Percentiles rank a stretch among this genome's conserved stretches.
phyloP scores from a whole-genome alignment of 2,113 vertebrate species.

The Varanus salvator region DNA sequence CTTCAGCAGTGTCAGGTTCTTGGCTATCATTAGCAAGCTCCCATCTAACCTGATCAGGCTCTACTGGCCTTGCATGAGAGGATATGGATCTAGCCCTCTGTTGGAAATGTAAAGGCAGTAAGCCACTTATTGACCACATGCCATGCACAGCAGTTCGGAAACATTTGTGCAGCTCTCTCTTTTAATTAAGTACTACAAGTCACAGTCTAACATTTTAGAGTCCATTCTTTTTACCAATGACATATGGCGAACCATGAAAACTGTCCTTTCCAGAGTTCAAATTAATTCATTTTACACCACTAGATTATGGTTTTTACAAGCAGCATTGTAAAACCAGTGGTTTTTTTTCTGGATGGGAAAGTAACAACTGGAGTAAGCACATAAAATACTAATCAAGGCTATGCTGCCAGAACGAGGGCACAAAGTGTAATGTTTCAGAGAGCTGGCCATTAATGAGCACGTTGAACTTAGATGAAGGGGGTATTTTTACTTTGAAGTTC shows the following conservation, averaged over 20 bases:
- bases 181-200: conserved; percentile 21
- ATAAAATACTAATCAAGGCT: conserved; percentile 52
- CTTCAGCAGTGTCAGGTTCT: neutral
- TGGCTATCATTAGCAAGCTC: neutral
- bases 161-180: neutral
- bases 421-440: conserved; percentile 27
- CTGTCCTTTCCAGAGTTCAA: neutral
- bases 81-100: neutral
- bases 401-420: neutral
- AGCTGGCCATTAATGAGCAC: conserved; percentile 5
- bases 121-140: conserved; percentile 7
- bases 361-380: neutral
- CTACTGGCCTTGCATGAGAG: too few species aligned
- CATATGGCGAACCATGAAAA: neutral
- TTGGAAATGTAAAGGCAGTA: neutral
- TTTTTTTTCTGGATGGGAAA: neutral
- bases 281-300: neutral
- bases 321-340: neutral
- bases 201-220: neutral
- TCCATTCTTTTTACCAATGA: neutral
- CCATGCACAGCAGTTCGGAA: neutral
- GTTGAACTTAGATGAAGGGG: conserved; percentile 2
- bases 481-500: conserved; percentile 25
- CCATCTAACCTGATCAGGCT: neutral
- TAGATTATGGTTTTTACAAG: rapidly evolving